These are phyloP conservation scores for Florisuga fusca DNA, from an alignment of 2,797 vertebrate species.

Conservation along the genomic window DNA sequence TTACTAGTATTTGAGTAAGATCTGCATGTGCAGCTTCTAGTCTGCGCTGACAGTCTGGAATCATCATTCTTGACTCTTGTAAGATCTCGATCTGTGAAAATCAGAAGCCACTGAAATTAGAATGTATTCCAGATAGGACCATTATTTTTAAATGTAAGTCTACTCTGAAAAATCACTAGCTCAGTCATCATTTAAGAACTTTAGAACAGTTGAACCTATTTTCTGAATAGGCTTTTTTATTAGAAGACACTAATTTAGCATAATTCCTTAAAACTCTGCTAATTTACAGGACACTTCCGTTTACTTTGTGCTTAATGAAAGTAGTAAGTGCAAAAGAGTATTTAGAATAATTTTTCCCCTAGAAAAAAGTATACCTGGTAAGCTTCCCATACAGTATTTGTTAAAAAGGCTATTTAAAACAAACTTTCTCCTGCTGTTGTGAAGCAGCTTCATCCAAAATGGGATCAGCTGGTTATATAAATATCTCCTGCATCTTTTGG, in stretches of 20 bases:
- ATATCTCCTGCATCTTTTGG: constrained; percentile 83
- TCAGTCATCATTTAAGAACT: not conserved
- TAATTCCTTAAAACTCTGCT: constrained; percentile 20
- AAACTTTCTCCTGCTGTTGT: constrained; percentile 78
- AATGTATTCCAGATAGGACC: not conserved
- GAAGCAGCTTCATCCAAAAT: constrained; percentile 81
- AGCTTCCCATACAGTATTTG: constrained; percentile 61
- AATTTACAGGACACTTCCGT: not conserved
- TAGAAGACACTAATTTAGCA: not conserved
- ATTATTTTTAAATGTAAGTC: not conserved
- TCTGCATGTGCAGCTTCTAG: constrained; percentile 87
- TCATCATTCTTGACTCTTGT: constrained; percentile 96
- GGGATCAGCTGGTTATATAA: constrained; percentile 85
- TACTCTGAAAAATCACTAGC: not conserved
- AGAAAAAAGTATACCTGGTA: constrained; percentile 50
- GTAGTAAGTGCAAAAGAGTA: constrained; percentile 30
- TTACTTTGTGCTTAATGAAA: not conserved
- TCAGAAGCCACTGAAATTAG: constrained; percentile 9
- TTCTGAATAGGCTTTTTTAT: not conserved
- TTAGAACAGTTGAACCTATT: not conserved
- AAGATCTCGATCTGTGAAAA: constrained; percentile 88
- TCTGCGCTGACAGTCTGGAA: constrained; percentile 93
- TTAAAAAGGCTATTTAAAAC: constrained; percentile 79
- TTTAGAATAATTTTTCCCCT: constrained; percentile 11
- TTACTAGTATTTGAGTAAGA: constrained; percentile 90